These are phyloP conservation scores for Heliconius nattereri DNA, from an alignment of 1,140 invertebrate species.

Conservation along the genomic window DNA sequence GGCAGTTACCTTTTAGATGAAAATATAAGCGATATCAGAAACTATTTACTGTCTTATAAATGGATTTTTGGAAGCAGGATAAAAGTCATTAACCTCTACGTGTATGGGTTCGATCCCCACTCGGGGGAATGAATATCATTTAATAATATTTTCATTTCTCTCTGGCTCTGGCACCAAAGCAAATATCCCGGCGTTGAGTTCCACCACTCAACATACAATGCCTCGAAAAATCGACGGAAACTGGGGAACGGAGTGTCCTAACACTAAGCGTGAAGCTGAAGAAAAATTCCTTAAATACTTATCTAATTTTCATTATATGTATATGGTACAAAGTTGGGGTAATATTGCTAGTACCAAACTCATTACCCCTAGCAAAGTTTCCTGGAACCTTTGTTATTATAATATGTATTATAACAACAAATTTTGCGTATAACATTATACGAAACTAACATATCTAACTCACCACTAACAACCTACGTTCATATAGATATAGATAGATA, in stretches of 20 bases:
- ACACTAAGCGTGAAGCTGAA: too few relatives aligned
- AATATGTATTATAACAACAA: neutral
- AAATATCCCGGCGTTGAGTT: too few relatives aligned
- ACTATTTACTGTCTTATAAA: neutral
- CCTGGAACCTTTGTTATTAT: neutral
- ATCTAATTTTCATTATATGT: neutral
- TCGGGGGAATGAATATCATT: too few relatives aligned
- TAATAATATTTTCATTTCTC: too few relatives aligned
- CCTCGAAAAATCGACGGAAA: too few relatives aligned
- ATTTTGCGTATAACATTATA: neutral
- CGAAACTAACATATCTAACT: neutral
- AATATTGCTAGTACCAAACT: neutral
- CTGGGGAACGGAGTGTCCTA: too few relatives aligned
- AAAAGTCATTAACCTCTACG: neutral
- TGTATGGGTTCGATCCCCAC: too few relatives aligned
- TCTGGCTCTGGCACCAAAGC: too few relatives aligned
- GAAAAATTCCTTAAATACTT: too few relatives aligned
- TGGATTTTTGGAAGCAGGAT: neutral
- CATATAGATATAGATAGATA: too few relatives aligned
- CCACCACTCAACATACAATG: too few relatives aligned
- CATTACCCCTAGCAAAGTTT: neutral
- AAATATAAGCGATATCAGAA: neutral
- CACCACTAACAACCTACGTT: neutral
- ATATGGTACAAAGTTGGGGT: neutral
- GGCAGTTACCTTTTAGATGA: neutral